These are phyloP conservation scores for Littorina saxatilis DNA, from an alignment of 1,140 invertebrate genomes.

Conservation along the genomic window DNA sequence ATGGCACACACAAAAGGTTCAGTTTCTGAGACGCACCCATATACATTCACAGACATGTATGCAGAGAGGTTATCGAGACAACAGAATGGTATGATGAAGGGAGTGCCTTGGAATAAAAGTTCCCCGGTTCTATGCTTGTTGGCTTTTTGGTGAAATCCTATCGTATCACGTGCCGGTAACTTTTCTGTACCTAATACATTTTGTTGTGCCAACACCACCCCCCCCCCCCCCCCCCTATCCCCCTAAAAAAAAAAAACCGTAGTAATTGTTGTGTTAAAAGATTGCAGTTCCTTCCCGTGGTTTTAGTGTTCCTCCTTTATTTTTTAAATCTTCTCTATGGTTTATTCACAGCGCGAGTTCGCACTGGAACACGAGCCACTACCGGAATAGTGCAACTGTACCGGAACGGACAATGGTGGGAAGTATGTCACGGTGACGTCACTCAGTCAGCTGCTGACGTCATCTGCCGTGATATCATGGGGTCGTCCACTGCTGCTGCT, in stretches of 20 bases:
- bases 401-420: conserved; percentile 4
- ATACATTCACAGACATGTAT: no score
- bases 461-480: conserved; percentile 21
- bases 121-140: no score
- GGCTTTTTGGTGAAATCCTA: no score
- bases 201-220: no score
- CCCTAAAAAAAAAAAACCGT: background rate
- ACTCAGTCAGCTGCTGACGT: conserved; percentile 23
- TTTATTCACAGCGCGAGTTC: background rate
- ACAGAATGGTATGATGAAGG: no score
- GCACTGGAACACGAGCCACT: background rate
- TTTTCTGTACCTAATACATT: no score
- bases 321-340: background rate
- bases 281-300: background rate
- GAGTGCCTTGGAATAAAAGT: no score
- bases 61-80: no score
- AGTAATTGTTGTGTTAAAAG: background rate
- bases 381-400: conserved; percentile 17
- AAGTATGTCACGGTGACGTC: conserved; percentile 18
- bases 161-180: no score
- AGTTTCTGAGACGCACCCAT: no score
- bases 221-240: no score
- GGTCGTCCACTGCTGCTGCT: conserved; percentile 1
- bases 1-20: no score
- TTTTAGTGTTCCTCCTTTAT: background rate